These are phyloP conservation scores for Lucifuga dentata DNA, from an alignment of 2,113 vertebrate genomes.

Conservation along the genomic window DNA sequence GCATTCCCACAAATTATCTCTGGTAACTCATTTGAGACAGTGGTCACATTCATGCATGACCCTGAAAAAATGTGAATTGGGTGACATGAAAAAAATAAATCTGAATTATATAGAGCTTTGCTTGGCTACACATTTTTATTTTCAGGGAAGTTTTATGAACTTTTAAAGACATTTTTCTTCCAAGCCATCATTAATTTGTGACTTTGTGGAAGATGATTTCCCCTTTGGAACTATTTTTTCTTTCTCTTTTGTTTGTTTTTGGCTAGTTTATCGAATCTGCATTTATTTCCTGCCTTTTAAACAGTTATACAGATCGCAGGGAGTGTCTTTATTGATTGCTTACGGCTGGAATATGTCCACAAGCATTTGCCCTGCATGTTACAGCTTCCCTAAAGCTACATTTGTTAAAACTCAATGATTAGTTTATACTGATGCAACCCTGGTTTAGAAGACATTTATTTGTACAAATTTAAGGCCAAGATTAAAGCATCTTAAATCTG, in stretches of 20 bases:
- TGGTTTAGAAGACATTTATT: background rate
- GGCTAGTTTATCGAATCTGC: too few relatives aligned
- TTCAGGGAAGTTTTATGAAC: background rate
- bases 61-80: background rate
- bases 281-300: too few relatives aligned
- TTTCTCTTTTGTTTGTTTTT: too few relatives aligned
- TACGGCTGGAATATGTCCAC: too few relatives aligned
- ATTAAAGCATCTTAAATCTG: background rate
- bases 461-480: background rate
- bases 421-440: background rate
- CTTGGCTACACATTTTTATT: background rate
- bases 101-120: background rate
- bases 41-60: slow-evolving; percentile 14
- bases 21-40: slow-evolving; percentile 49
- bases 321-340: too few relatives aligned
- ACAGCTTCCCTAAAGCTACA: too few relatives aligned
- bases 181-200: background rate
- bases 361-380: too few relatives aligned
- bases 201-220: background rate
- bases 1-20: slow-evolving; percentile 27
- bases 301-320: too few relatives aligned
- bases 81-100: slow-evolving; percentile 12
- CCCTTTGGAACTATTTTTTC: too few relatives aligned
- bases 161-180: background rate
- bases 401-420: background rate